Percentiles rank a stretch among this genome's conserved stretches.
These are phyloP conservation scores for Aurelia aurita DNA, from an alignment of 30 jellyfish, hydroid and myxozoan genomes.

Conservation along the genomic window DNA sequence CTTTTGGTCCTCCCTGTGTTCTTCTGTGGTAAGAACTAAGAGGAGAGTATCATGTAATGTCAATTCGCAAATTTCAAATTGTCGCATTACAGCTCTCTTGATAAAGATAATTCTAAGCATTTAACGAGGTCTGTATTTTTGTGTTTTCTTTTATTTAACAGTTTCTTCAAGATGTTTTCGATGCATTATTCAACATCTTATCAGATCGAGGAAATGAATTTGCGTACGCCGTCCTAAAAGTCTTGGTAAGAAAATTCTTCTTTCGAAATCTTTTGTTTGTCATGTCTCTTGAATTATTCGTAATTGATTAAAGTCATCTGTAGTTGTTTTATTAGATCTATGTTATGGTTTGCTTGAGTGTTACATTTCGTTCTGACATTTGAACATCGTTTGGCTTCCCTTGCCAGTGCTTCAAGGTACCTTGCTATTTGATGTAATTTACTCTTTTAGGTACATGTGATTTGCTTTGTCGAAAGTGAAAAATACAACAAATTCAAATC, in stretches of 20 bases:
- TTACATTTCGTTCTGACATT: too few species aligned
- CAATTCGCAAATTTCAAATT: too few species aligned
- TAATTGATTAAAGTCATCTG: too few species aligned
- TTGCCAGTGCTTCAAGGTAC: too few species aligned
- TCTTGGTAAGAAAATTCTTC: conserved; percentile 61
- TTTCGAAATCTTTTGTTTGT: too few species aligned
- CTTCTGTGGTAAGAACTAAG: too few species aligned
- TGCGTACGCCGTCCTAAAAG: conserved; percentile 76
- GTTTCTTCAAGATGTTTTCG: conserved; percentile 96
- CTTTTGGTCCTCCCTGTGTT: too few species aligned
- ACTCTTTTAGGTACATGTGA: conserved; percentile 38
- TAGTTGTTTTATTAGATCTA: too few species aligned
- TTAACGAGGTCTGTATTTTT: background rate
- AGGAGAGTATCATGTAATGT: too few species aligned
- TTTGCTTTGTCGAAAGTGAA: conserved; percentile 69
- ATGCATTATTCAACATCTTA: conserved; percentile 84
- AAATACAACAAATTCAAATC: conserved; percentile 82
- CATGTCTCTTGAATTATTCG: too few species aligned
- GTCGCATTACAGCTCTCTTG: background rate
- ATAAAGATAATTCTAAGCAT: background rate
- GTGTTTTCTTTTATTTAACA: conserved; percentile 12
- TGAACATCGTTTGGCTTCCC: too few species aligned
- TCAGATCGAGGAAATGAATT: conserved; percentile 73
- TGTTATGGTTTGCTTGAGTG: too few species aligned
- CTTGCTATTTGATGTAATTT: background rate